Evolutionary conservation across 2,113 vertebrate species (phyloP).

Genomic region (Fulica atra): DNA sequence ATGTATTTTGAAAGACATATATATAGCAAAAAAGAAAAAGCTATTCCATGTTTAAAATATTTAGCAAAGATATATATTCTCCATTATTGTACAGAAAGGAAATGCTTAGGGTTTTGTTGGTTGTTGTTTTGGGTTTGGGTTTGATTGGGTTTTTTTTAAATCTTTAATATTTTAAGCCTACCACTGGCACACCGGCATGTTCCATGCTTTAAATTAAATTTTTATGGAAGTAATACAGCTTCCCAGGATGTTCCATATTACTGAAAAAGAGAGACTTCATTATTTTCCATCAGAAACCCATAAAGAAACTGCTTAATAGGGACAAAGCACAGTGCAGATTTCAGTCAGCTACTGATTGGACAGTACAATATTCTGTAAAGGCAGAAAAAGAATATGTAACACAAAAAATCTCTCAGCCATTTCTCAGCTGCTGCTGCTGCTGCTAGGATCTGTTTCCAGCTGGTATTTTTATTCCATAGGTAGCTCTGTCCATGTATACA

Average conservation of each 20-base stretch:
- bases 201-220: constrained; percentile 70
- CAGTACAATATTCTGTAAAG: constrained; percentile 53
- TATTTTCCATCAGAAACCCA: constrained; percentile 61
- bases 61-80: constrained; percentile 82
- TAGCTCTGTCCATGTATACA: background rate
- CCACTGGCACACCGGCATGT: constrained; percentile 59
- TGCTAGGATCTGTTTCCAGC: constrained; percentile 27
- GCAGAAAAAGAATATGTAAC: constrained; percentile 12
- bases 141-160: background rate
- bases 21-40: constrained; percentile 76
- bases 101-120: constrained; percentile 50
- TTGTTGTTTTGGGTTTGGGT: background rate
- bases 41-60: constrained; percentile 78
- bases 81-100: constrained; percentile 76
- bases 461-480: background rate
- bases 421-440: constrained; percentile 61
- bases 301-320: constrained; percentile 41
- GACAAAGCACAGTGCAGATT: constrained; percentile 68
- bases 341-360: constrained; percentile 67
- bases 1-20: constrained; percentile 88
- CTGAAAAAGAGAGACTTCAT: constrained; percentile 17
- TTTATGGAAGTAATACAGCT: constrained; percentile 53
- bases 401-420: constrained; percentile 17
- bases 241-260: constrained; percentile 32
- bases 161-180: constrained; percentile 72